These are phyloP conservation scores for Natator depressus DNA, from an alignment of 2,113 vertebrate species.

Conservation along the genomic window DNA sequence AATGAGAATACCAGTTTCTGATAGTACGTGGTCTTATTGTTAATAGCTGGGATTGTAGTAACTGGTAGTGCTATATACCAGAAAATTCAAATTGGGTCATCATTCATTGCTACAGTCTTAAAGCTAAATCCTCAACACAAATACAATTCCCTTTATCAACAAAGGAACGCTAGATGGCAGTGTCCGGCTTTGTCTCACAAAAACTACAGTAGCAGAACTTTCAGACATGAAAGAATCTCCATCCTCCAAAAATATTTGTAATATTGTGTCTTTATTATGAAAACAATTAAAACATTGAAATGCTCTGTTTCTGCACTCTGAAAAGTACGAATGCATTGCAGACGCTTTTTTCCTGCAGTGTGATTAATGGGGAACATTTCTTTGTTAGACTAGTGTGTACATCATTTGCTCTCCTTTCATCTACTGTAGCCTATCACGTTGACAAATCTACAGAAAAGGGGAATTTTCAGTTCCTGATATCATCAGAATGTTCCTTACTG, in stretches of 20 bases:
- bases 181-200: constrained; percentile 9
- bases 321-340: not conserved
- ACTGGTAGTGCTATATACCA: not conserved
- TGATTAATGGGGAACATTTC: not conserved
- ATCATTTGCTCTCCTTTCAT: not conserved
- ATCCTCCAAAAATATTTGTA: constrained; percentile 60
- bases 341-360: not conserved
- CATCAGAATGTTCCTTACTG: not conserved
- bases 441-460: not conserved
- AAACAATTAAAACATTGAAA: constrained; percentile 44
- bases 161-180: constrained; percentile 62
- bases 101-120: not conserved
- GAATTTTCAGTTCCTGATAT: constrained; percentile 5
- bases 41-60: not conserved
- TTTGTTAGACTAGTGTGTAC: not conserved
- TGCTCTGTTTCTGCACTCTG: not conserved
- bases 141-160: not conserved
- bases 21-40: not conserved
- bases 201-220: not conserved
- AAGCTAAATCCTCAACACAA: fast-evolving
- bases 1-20: not conserved
- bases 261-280: constrained; percentile 48
- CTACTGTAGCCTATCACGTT: not conserved
- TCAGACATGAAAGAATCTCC: not conserved
- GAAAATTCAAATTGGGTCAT: not conserved